Percentiles rank a stretch among this genome's conserved stretches.
These are phyloP conservation scores for Zaprionus ornatus DNA, from an alignment of 1,140 invertebrate genomes.

Conservation along the genomic window DNA sequence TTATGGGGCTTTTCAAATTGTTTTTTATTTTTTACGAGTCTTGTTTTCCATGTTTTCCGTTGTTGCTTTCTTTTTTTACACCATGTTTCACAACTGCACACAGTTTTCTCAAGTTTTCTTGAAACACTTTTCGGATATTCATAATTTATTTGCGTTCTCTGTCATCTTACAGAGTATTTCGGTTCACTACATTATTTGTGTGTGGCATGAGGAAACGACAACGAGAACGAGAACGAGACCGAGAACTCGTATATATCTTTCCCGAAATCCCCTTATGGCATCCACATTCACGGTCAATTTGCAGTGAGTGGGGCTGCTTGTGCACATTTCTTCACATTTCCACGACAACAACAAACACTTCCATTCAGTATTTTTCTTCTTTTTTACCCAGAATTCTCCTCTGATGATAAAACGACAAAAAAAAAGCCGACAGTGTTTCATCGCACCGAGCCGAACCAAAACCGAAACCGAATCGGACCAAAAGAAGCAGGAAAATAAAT, in stretches of 20 bases:
- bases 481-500: slow-evolving; percentile 45
- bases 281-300: slow-evolving; percentile 72
- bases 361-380: slow-evolving; percentile 57
- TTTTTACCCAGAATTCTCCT: slow-evolving; percentile 69
- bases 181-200: slow-evolving; percentile 10
- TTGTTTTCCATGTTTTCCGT: neutral
- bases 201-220: slow-evolving; percentile 8
- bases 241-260: slow-evolving; percentile 14
- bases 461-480: slow-evolving; percentile 6
- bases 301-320: slow-evolving; percentile 36
- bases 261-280: slow-evolving; percentile 27
- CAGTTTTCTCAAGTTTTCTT: slow-evolving; percentile 1
- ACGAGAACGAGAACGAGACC: neutral
- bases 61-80: slow-evolving; percentile 2
- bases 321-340: slow-evolving; percentile 40
- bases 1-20: neutral
- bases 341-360: slow-evolving; percentile 63
- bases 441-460: slow-evolving; percentile 12
- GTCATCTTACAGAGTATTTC: slow-evolving; percentile 22
- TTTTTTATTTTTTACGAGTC: neutral
- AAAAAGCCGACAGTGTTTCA: slow-evolving; percentile 53
- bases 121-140: slow-evolving; percentile 8
- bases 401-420: slow-evolving; percentile 47
- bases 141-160: slow-evolving; percentile 17
- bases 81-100: slow-evolving; percentile 34